A percentile compares a stretch with the other conserved stretches of the same genome.
phyloP scores from a whole-genome alignment of 2,797 vertebrate species.

The Sebastes itinus region DNA sequence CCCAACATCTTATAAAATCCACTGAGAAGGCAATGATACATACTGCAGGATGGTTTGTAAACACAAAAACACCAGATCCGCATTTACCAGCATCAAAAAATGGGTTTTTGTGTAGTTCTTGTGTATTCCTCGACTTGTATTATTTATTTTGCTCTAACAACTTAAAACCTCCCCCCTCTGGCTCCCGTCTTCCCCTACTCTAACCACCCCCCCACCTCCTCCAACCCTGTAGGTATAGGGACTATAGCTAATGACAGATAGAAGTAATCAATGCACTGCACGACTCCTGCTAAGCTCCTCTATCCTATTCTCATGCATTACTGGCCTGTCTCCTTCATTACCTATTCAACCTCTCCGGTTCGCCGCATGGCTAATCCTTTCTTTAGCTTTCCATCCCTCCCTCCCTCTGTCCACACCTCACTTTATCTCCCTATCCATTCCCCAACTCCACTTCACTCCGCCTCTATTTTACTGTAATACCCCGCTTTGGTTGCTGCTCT shows the following conservation, averaged over 20 bases:
- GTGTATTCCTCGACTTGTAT: not conserved
- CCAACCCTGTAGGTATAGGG: slow-evolving; percentile 50
- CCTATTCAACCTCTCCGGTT: slow-evolving; percentile 69
- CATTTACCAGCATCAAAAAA: not conserved
- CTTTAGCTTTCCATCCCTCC: slow-evolving; percentile 62
- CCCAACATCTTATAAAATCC: slow-evolving; percentile 46
- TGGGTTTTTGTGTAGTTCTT: not conserved
- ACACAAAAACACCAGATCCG: not conserved
- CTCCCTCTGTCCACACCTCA: slow-evolving; percentile 52
- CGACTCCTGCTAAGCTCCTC: slow-evolving; percentile 68
- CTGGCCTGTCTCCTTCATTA: slow-evolving; percentile 70
- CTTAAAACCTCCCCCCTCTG: not conserved
- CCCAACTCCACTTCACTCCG: slow-evolving; percentile 44
- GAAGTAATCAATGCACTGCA: slow-evolving; percentile 77
- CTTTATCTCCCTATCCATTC: slow-evolving; percentile 60
- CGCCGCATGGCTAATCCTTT: slow-evolving; percentile 73
- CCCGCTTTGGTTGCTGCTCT: slow-evolving; percentile 11
- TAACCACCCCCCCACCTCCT: not conserved
- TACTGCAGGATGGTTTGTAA: slow-evolving; percentile 8
- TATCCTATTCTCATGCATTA: slow-evolving; percentile 76
- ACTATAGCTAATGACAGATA: slow-evolving; percentile 72
- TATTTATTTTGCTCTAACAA: not conserved
- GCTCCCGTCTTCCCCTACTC: not conserved
- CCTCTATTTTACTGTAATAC: slow-evolving; percentile 55
- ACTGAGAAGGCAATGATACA: not conserved